Conservation (phyloP, 2,888 invertebrate species). For the Bellardia bayeri region DNA sequence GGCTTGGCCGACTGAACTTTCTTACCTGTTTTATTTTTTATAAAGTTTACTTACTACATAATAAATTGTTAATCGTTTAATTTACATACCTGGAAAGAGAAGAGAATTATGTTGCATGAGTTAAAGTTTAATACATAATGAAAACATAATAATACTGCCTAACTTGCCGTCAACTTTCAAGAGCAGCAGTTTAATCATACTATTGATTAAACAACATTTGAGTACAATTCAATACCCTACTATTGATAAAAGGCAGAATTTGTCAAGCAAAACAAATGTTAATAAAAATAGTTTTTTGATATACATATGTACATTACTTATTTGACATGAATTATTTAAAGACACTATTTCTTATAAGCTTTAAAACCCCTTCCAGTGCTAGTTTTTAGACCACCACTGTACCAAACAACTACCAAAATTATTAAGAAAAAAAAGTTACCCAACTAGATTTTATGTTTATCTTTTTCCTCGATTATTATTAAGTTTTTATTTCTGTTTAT, state of each 20-base stretch:
- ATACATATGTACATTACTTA: too few relatives aligned
- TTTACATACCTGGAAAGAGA: slow-evolving; percentile 34
- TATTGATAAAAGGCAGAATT: too few relatives aligned
- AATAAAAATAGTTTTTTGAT: too few relatives aligned
- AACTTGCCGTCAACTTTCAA: too few relatives aligned
- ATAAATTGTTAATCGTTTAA: neutral
- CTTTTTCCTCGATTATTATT: slow-evolving; percentile 3
- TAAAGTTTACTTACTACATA: neutral
- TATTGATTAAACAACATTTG: too few relatives aligned
- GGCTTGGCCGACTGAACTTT: too few relatives aligned
- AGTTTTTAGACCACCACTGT: neutral
- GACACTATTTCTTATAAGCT: too few relatives aligned
- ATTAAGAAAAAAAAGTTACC: slow-evolving; percentile 28
- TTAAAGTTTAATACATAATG: neutral
- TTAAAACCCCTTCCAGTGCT: neutral
- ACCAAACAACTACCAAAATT: neutral
- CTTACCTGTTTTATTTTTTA: too few relatives aligned
- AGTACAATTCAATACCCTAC: too few relatives aligned
- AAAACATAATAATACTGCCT: neutral
- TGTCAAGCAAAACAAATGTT: too few relatives aligned
- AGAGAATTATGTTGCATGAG: neutral
- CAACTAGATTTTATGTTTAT: slow-evolving; percentile 37
- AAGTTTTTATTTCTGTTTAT: slow-evolving; percentile 38
- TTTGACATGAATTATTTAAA: too few relatives aligned
- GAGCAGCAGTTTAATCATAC: too few relatives aligned